Percentiles rank a stretch among this genome's conserved stretches.
Evolutionary conservation across 2,113 vertebrate species (phyloP).

Genomic region (Symphodus melops): DNA sequence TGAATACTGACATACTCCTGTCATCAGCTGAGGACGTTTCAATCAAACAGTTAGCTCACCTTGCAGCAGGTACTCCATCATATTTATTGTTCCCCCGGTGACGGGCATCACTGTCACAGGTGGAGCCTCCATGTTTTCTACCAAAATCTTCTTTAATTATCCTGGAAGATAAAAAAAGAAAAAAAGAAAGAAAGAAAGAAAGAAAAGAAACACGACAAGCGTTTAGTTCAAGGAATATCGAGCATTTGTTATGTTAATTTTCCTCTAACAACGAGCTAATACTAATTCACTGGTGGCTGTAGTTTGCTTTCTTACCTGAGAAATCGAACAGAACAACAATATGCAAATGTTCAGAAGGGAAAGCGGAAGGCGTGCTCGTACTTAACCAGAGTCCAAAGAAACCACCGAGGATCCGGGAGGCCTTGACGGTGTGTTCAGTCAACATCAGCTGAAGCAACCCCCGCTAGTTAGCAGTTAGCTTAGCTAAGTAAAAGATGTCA

Average conservation of each 20-base stretch:
- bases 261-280: background rate
- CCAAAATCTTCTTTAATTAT: background rate
- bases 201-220: background rate
- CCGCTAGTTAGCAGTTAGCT: background rate
- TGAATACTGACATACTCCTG: background rate
- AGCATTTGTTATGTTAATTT: background rate
- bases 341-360: background rate
- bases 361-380: background rate
- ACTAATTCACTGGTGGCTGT: background rate
- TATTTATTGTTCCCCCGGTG: constrained; percentile 93
- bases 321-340: background rate
- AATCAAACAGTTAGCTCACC: constrained; percentile 73
- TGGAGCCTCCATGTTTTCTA: constrained; percentile 89
- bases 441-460: background rate
- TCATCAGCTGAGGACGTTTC: background rate
- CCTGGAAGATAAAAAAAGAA: too few species aligned
- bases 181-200: too few species aligned
- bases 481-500: background rate
- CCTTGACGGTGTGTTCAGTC: background rate
- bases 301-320: constrained; percentile 19
- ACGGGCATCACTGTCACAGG: constrained; percentile 94
- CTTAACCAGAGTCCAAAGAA: background rate
- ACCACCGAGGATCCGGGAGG: background rate
- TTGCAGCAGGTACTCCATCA: constrained; percentile 97
- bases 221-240: too few species aligned